phyloP scores from a whole-genome alignment of 2,113 vertebrate species.

The Poecile atricapillus region DNA sequence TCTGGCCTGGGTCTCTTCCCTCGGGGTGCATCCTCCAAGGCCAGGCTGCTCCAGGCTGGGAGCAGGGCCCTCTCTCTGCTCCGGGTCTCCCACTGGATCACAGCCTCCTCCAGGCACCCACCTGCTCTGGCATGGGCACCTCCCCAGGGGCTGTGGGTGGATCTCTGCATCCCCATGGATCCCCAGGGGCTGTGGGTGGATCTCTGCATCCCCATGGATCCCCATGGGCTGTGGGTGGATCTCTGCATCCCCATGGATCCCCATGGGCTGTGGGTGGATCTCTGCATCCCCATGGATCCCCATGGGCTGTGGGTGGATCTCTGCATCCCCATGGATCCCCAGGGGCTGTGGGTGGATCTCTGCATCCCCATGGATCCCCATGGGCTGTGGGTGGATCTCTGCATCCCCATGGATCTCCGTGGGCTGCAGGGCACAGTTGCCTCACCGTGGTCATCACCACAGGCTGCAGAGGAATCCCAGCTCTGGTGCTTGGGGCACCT shows the following conservation, averaged over 20 bases:
- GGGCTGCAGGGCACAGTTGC: neutral
- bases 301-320: no score
- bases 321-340: no score
- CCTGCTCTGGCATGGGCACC: neutral
- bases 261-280: no score
- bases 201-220: no score
- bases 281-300: no score
- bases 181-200: no score
- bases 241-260: no score
- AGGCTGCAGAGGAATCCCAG: neutral
- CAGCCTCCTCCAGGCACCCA: neutral
- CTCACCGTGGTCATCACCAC: neutral
- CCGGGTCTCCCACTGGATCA: neutral
- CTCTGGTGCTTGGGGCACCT: fast-evolving
- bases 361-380: no score
- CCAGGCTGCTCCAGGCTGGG: neutral
- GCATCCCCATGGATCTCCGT: neutral
- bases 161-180: neutral
- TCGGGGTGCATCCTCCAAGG: neutral
- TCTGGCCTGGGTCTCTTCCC: neutral
- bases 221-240: no score
- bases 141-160: neutral
- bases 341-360: no score
- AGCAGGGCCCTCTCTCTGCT: neutral
- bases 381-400: neutral